Evolutionary conservation across 2,113 vertebrate species (phyloP).

Genomic region (Myotis davidii): DNA sequence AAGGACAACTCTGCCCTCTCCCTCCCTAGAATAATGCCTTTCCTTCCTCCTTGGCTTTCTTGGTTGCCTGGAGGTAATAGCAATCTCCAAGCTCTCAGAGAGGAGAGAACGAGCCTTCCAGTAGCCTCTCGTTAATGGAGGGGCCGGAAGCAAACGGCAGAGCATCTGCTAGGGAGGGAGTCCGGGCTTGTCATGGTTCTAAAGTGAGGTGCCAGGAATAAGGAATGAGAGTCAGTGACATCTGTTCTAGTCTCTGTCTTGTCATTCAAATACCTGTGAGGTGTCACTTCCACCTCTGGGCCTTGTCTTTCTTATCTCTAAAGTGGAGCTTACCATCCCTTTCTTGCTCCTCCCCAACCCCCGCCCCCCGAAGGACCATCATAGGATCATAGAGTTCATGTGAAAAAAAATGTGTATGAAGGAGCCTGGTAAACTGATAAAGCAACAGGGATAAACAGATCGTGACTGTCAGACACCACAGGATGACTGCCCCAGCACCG

Average conservation of each 20-base stretch:
- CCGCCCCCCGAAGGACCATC: not conserved
- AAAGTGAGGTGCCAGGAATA: not conserved
- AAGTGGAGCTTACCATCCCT: not conserved
- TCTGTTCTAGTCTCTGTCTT: not conserved
- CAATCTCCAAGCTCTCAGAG: not conserved
- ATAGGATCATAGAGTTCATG: not conserved
- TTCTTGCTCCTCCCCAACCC: not conserved
- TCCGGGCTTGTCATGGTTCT: not conserved
- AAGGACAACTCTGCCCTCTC: not conserved
- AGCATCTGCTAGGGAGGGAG: not conserved
- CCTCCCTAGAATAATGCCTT: not conserved
- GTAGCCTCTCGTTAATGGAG: not conserved
- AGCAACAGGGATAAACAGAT: not conserved
- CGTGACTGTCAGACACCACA: not conserved
- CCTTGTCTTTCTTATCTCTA: not conserved
- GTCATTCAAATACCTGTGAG: not conserved
- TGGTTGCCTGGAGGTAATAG: not conserved
- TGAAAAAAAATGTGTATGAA: not conserved
- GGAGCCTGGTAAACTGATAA: not conserved
- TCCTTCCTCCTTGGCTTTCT: not conserved
- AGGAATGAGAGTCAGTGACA: not conserved
- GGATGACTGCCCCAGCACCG: not conserved
- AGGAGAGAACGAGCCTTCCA: not conserved
- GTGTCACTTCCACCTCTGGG: not conserved
- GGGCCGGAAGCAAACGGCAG: not conserved